Base-by-base conservation (phyloP, 2,888 invertebrate species). In the Leptinotarsa tumamoca region DNA sequence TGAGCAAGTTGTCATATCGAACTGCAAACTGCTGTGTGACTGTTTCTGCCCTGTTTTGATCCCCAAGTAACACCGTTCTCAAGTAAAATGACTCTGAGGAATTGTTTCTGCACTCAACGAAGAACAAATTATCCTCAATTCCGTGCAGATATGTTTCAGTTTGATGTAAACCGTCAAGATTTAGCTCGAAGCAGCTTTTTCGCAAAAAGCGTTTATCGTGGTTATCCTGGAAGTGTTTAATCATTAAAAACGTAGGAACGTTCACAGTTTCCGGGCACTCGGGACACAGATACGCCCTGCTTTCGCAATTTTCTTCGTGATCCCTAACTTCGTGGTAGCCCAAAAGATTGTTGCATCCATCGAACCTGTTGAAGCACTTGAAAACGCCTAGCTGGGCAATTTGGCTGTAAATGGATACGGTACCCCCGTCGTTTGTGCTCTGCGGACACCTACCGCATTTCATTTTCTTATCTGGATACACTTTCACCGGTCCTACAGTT, bases 281-380 rank as follows among this genome's bases (percentile, higher is more conserved):
- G 21, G 79, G 77, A 51, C 79, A 77, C 23, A 67, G 17, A 27
- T 73, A 67, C n/a, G 66, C 10, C 33, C 33, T 72, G 4, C 61
- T 51, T 10, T 23, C 5, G 23, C 79, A 79, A 13, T 7, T 58
- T 13, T 17, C 21, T 21, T 58, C 58, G 21, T 58, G 58, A 58
- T 58, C 58, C 13, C 13, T 21, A 13, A 58, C 58, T 18, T 58
- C 18, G 21, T 21, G n/a, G n/a, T n/a, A 21, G 18, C 7, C 18
- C 18, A 58, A 58, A 58, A 58, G 58, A 13, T 58, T 13, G 13
- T 21, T 21, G 21, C 58, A 58, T 10, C 58, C 58, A 18, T 58
- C 58, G 13, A 58, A 58, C 10, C 58, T n/a, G 18, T 58, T 58
- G 7, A 58, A 4, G 58, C 58, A 58, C 58, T 58, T 58, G 58